Conservation (phyloP, 1,140 invertebrate genomes). For the Drosophila ercepeae region DNA sequence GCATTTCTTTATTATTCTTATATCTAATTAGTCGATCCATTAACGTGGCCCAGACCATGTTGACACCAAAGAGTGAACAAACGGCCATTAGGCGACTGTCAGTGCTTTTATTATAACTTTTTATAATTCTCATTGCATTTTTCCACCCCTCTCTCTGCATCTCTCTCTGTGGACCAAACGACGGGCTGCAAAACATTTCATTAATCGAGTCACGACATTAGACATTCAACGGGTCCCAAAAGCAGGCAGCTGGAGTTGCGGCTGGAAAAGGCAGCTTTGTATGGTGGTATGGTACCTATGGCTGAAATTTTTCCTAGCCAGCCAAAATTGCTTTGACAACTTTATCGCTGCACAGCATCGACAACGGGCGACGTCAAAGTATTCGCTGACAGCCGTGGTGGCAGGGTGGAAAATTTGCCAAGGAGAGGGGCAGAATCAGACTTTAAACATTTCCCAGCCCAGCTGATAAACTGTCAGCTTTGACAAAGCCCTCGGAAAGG, state of each 20-base stretch:
- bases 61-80: slow-evolving; percentile 63
- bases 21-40: slow-evolving; percentile 72
- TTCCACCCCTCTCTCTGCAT: slow-evolving; percentile 37
- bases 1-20: slow-evolving; percentile 19
- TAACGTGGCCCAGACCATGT: slow-evolving; percentile 66
- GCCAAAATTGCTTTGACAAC: slow-evolving; percentile 81
- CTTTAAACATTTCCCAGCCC: slow-evolving; percentile 58
- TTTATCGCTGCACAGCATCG: slow-evolving; percentile 76
- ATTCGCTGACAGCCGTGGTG: slow-evolving; percentile 36
- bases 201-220: slow-evolving; percentile 82
- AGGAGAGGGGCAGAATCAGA: background rate
- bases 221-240: slow-evolving; percentile 71
- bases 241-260: slow-evolving; percentile 31
- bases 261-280: background rate
- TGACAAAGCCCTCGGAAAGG: slow-evolving; percentile 25
- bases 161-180: slow-evolving; percentile 1
- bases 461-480: slow-evolving; percentile 68
- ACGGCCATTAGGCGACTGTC: slow-evolving; percentile 77
- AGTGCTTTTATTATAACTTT: slow-evolving; percentile 79
- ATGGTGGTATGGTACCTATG: slow-evolving; percentile 5
- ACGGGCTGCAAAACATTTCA: slow-evolving; percentile 68
- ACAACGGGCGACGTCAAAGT: slow-evolving; percentile 56
- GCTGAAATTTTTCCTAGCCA: slow-evolving; percentile 65
- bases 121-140: slow-evolving; percentile 79
- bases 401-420: slow-evolving; percentile 1